A percentile compares a stretch with the other conserved stretches of the same genome.
These are phyloP conservation scores for Hephaestus fuliginosus DNA, from an alignment of 2,797 vertebrate species.

Conservation along the genomic window DNA sequence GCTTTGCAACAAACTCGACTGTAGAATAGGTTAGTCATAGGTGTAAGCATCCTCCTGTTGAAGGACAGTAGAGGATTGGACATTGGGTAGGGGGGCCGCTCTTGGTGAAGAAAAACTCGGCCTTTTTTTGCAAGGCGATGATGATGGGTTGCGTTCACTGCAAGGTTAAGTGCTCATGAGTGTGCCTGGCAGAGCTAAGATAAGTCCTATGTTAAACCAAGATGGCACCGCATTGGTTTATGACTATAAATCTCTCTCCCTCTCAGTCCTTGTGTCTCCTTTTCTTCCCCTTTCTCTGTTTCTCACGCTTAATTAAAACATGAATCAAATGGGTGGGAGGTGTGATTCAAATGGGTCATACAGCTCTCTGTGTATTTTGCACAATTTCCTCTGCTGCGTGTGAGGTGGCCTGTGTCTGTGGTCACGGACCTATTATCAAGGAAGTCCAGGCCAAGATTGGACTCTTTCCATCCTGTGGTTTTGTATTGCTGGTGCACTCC, in stretches of 20 bases:
- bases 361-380: conserved; percentile 67
- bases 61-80: conserved; percentile 54
- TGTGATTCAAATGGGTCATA: conserved; percentile 82
- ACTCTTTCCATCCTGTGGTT: conserved; percentile 71
- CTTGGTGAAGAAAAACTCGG: conserved; percentile 41
- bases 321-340: conserved; percentile 81
- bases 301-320: conserved; percentile 85
- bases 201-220: conserved; percentile 81
- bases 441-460: conserved; percentile 77
- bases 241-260: conserved; percentile 70
- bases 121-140: conserved; percentile 60
- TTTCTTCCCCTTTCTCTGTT: conserved; percentile 64
- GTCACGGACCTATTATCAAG: conserved; percentile 74
- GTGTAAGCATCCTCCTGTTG: conserved; percentile 46
- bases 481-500: conserved; percentile 47
- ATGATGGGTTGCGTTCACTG: conserved; percentile 80
- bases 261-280: conserved; percentile 50
- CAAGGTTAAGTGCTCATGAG: conserved; percentile 87
- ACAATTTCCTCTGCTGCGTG: conserved; percentile 41
- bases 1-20: conserved; percentile 48
- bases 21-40: conserved; percentile 51
- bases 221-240: conserved; percentile 74
- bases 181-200: conserved; percentile 82
- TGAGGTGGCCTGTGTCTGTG: conserved; percentile 56
- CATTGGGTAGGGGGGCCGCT: conserved; percentile 3